Conservation (phyloP, 2,113 vertebrate genomes). For the Chlorodrepanis virens region DNA sequence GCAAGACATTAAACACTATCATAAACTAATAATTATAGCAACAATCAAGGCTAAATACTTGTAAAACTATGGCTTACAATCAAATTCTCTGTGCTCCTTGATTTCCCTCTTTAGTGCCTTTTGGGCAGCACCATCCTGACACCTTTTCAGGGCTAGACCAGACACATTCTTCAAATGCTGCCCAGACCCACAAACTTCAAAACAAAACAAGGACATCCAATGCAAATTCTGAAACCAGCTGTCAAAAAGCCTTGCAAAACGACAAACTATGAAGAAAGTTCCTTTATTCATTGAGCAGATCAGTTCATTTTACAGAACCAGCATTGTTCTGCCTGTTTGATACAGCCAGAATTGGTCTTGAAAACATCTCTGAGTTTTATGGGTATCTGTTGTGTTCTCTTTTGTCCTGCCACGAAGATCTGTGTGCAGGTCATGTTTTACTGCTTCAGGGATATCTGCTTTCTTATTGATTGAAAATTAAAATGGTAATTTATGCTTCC, state of each 20-base stretch:
- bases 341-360: not conserved
- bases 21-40: not conserved
- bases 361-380: not conserved
- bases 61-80: not conserved
- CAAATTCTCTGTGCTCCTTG: not conserved
- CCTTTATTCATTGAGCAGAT: not conserved
- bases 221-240: not conserved
- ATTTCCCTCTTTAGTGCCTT: not conserved
- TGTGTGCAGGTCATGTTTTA: constrained; percentile 40
- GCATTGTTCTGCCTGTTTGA: not conserved
- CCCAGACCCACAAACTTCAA: not conserved
- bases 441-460: constrained; percentile 18
- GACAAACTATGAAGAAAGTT: not conserved
- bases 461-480: constrained; percentile 48
- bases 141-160: accelerated
- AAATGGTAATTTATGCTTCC: constrained; percentile 47
- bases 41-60: not conserved
- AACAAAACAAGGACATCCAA: not conserved
- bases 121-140: not conserved
- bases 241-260: not conserved
- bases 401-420: not conserved
- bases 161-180: not conserved
- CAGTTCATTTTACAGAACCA: not conserved
- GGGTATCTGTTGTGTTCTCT: not conserved
- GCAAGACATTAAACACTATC: not conserved